These are phyloP conservation scores for Pedetes capensis DNA, from an alignment of 2,113 vertebrate genomes.

Conservation along the genomic window DNA sequence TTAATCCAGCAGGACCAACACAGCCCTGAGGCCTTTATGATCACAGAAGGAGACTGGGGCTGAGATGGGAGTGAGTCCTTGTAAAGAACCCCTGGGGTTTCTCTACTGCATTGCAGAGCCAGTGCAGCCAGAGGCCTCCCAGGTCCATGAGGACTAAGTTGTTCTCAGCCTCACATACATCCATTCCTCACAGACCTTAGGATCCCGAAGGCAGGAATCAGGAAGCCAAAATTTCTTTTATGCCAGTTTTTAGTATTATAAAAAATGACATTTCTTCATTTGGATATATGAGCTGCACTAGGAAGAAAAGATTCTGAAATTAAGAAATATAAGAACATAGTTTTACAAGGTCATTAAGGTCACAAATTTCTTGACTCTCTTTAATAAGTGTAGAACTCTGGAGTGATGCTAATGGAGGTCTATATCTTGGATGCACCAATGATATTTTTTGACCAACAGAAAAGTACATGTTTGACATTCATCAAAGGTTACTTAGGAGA, in stretches of 20 bases:
- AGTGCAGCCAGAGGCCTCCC: accelerated
- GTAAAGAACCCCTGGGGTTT: not conserved
- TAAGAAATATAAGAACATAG: not conserved
- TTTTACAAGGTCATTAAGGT: not conserved
- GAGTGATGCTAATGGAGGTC: accelerated
- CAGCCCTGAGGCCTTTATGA: not conserved
- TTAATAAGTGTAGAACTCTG: not conserved
- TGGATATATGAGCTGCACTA: not conserved
- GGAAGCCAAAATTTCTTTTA: not conserved
- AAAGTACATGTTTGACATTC: not conserved
- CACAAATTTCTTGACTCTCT: not conserved
- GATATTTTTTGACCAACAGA: not conserved
- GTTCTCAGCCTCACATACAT: not conserved
- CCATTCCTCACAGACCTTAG: not conserved
- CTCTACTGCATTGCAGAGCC: accelerated
- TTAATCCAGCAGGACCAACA: not conserved
- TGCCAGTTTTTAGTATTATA: not conserved
- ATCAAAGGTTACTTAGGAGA: not conserved
- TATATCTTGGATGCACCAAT: not conserved
- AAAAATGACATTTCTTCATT: not conserved
- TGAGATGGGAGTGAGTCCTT: not conserved
- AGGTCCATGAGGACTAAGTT: accelerated
- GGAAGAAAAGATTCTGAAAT: not conserved
- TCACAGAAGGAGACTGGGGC: not conserved
- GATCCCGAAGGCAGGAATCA: not conserved